Percentiles rank a stretch among this genome's conserved stretches.
phyloP scores from a whole-genome alignment of 2,797 vertebrate species.

The Sebastiscus tertius region DNA sequence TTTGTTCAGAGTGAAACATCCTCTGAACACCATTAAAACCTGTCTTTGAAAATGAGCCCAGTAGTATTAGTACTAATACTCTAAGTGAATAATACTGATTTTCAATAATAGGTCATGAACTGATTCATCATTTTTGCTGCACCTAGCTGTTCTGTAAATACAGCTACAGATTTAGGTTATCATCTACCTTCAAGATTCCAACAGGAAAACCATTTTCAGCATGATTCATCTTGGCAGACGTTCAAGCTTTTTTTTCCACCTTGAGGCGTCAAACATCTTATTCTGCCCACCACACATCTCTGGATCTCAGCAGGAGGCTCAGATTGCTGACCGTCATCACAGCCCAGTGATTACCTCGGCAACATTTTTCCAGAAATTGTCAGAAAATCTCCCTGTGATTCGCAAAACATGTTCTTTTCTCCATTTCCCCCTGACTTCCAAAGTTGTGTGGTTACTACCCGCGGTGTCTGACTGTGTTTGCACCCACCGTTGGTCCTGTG shows the following conservation, averaged over 20 bases:
- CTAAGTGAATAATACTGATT: background rate
- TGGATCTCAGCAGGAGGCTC: conserved; percentile 59
- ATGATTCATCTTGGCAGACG: conserved; percentile 45
- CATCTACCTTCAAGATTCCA: conserved; percentile 49
- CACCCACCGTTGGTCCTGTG: background rate
- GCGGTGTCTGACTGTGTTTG: conserved; percentile 26
- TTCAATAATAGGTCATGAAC: conserved; percentile 41
- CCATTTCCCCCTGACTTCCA: conserved; percentile 57
- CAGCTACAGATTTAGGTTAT: conserved; percentile 33
- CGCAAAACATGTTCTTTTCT: conserved; percentile 57
- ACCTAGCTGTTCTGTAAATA: conserved; percentile 28
- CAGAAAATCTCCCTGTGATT: conserved; percentile 58
- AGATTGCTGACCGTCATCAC: conserved; percentile 72
- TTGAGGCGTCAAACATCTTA: conserved; percentile 44
- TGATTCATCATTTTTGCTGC: conserved; percentile 29
- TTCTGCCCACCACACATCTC: conserved; percentile 56
- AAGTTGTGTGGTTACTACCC: conserved; percentile 58
- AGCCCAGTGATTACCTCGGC: conserved; percentile 64
- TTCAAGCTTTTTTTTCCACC: conserved; percentile 27
- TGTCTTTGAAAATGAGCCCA: conserved; percentile 1
- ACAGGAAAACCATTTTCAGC: conserved; percentile 57
- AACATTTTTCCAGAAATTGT: conserved; percentile 63
- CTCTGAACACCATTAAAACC: background rate
- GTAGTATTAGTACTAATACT: background rate
- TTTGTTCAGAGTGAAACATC: background rate